These are phyloP conservation scores for Nesidiocoris tenuis DNA, from an alignment of 2,888 invertebrate species.

Conservation along the genomic window DNA sequence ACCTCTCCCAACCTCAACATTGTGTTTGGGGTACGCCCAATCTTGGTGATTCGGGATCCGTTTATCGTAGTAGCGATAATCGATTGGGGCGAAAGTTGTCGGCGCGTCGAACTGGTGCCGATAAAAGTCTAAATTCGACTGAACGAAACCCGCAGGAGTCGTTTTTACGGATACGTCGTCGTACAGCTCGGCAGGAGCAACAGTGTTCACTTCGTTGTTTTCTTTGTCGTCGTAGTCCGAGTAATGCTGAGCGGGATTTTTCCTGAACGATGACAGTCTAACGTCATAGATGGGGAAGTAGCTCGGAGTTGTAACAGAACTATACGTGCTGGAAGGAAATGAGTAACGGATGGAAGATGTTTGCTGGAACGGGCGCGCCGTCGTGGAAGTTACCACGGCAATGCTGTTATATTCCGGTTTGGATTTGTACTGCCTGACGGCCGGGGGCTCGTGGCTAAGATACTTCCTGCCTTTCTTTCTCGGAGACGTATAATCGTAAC, in stretches of 20 bases:
- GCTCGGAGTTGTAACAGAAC: constrained; percentile 51
- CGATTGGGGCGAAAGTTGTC: constrained; percentile 19
- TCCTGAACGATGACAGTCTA: constrained; percentile 41
- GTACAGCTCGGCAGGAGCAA: constrained; percentile 39
- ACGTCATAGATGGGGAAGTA: constrained; percentile 69
- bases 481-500: constrained; percentile 32
- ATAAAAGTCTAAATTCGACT: constrained; percentile 22
- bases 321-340: constrained; percentile 23
- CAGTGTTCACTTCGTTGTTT: constrained; percentile 39
- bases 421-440: constrained; percentile 34
- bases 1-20: not conserved
- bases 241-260: constrained; percentile 23
- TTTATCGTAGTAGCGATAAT: constrained; percentile 33
- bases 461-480: constrained; percentile 31
- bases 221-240: constrained; percentile 27
- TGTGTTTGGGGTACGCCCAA: not conserved
- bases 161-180: constrained; percentile 43
- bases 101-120: constrained; percentile 15
- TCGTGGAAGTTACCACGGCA: constrained; percentile 14
- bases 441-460: constrained; percentile 12
- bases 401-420: not conserved
- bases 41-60: not conserved
- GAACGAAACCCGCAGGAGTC: constrained; percentile 6
- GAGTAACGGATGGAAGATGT: constrained; percentile 5
- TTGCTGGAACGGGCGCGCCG: not conserved